Evolutionary conservation across 37 sponge, comb jelly and placozoan species (phyloP), one percentile per base, ranked within the genome.

Genomic region (Cliona cf. orientalis): DNA sequence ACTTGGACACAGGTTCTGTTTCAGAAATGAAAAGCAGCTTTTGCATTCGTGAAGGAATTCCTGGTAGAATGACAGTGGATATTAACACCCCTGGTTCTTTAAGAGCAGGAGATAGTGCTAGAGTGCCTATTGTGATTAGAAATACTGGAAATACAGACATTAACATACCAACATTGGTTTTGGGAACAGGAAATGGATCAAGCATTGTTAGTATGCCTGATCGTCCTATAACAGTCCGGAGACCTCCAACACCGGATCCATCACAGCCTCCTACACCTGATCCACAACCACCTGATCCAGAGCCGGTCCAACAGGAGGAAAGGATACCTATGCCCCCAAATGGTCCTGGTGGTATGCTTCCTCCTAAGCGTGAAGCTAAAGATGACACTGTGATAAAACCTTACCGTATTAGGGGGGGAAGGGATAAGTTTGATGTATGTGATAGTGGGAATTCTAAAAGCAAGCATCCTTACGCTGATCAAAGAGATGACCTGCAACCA

Each of bases 111-210:
- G 42, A 49, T 14, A 81, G 2, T 35, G 81, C 60, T 42, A 53
- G 0, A 5, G 2, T 71, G 34, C 2, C 71, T 17, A 42, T 81
- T 0, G 28, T 40, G 26, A 42, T 69, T n/a, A 21, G 17, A 22
- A 81, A 81, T 58, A 58, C 37, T 0, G 81, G 81, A 36, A 58
- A 71, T 25, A 81, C 81, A 38, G 81, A 81, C 61, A 56, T 70
- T 17, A 29, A 41, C 14, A 58, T 32, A 26, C 81, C 81, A 2
- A 42, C 58, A 28, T 9, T 81, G 0, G 31, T 22, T 12, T 28
- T 81, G n/a, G 23, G 37, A 58, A 58, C 60, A 0, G 31, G 22
- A 35, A 45, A 34, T 2, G 39, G 44, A 28, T 9, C 42, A 39
- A 42, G 41, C n/a, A 39, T 76, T 2, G n/a, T n/a, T n/a, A n/a